These are phyloP conservation scores for Malaclemys terrapin DNA, from an alignment of 2,113 vertebrate species.

Conservation along the genomic window DNA sequence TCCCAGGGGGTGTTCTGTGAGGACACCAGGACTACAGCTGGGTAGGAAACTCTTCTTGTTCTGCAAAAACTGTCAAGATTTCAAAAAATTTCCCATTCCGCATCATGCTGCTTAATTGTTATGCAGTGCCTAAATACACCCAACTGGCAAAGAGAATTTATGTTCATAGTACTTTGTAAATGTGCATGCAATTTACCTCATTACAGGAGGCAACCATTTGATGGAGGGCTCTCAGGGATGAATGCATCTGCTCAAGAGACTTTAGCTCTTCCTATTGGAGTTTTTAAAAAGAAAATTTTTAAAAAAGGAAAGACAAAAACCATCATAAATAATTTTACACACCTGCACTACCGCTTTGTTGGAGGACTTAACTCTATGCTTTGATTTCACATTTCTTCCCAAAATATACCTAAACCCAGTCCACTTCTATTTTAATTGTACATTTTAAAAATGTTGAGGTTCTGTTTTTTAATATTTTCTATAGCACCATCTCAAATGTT, in stretches of 20 bases:
- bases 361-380: background rate
- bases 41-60: background rate
- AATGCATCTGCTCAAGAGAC: background rate
- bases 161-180: background rate
- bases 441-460: background rate
- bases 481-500: background rate
- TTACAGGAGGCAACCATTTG: background rate
- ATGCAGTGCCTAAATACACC: background rate
- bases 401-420: background rate
- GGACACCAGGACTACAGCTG: background rate
- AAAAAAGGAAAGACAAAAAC: background rate
- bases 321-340: background rate
- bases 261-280: background rate
- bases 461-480: background rate
- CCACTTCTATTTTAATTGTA: background rate
- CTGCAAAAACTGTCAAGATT: background rate
- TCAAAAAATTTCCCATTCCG: background rate
- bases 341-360: background rate
- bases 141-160: background rate
- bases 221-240: background rate
- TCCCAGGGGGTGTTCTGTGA: background rate
- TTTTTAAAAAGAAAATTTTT: background rate
- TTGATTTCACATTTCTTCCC: background rate
- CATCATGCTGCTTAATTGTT: too few species aligned
- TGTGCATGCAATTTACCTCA: background rate